A percentile compares a stretch with the other conserved stretches of the same genome.
Conservation (phyloP, 2,797 vertebrate species). For the Coregonus ussuriensis region DNA sequence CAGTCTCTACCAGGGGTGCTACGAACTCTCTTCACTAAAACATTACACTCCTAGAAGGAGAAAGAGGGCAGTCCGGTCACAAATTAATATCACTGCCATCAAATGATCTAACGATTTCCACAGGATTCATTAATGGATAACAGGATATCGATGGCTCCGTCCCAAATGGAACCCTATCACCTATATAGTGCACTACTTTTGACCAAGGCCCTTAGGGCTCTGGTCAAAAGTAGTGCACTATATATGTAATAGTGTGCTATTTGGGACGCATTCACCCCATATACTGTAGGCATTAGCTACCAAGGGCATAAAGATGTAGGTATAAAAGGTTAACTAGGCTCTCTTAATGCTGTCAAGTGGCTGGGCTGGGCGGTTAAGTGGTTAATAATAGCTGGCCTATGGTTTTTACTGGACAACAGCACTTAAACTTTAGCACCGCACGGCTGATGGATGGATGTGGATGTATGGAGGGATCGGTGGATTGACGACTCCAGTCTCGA, state of each 20-base stretch:
- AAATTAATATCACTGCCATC: no score
- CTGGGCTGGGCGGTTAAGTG: neutral
- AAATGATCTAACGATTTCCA: no score
- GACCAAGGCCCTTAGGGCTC: no score
- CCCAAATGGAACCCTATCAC: no score
- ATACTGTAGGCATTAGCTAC: neutral
- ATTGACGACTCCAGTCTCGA: neutral
- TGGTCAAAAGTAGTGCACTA: no score
- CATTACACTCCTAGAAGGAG: neutral
- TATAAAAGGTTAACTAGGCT: constrained; percentile 6
- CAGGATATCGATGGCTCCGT: no score
- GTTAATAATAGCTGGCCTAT: constrained; percentile 10
- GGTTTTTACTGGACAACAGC: constrained; percentile 23
- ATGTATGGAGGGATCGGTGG: neutral
- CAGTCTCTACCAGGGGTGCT: constrained; percentile 17
- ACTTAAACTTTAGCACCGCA: constrained; percentile 24
- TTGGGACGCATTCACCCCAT: no score
- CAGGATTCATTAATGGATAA: no score
- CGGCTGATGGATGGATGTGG: constrained; percentile 6
- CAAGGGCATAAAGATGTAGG: neutral
- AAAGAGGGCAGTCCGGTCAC: neutral
- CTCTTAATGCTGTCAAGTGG: neutral
- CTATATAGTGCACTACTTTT: no score
- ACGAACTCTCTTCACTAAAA: neutral
- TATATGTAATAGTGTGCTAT: no score